A percentile compares a stretch with the other conserved stretches of the same genome.
Conservation (phyloP, 2,797 vertebrate species). For the Ptychobarbus kaznakovi region DNA sequence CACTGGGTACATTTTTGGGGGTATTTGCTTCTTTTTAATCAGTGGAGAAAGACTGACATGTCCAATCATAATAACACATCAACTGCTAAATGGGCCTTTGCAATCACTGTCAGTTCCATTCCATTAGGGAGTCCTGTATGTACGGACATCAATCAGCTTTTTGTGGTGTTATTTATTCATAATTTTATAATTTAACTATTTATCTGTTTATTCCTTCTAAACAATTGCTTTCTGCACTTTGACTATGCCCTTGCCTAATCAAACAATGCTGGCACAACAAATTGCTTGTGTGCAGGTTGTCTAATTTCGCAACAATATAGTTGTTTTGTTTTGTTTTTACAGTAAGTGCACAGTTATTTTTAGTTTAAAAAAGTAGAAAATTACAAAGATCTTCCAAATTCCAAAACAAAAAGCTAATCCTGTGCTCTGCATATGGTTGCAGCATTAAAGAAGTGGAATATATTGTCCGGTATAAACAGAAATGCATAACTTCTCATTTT, state of each 20-base stretch:
- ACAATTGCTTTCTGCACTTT: slow-evolving; percentile 72
- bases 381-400: neutral
- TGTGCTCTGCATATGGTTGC: slow-evolving; percentile 52
- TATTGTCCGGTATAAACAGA: slow-evolving; percentile 40
- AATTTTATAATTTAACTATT: slow-evolving; percentile 80
- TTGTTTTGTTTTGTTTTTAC: slow-evolving; percentile 59
- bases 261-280: slow-evolving; percentile 72
- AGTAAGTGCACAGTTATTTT: slow-evolving; percentile 55
- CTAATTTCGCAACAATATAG: slow-evolving; percentile 53
- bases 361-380: neutral
- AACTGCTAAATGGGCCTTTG: slow-evolving; percentile 90
- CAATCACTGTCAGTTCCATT: slow-evolving; percentile 91
- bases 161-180: slow-evolving; percentile 79
- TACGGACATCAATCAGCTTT: slow-evolving; percentile 93
- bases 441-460: slow-evolving; percentile 36
- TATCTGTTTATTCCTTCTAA: slow-evolving; percentile 75
- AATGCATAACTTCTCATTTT: slow-evolving; percentile 49
- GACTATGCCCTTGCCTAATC: slow-evolving; percentile 67
- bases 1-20: slow-evolving; percentile 82
- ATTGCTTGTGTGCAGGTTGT: slow-evolving; percentile 68
- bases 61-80: slow-evolving; percentile 99
- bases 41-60: slow-evolving; percentile 98
- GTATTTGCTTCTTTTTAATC: slow-evolving; percentile 92
- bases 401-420: slow-evolving; percentile 2
- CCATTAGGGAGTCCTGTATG: slow-evolving; percentile 89